Base-by-base conservation (phyloP, 2,113 vertebrate genomes). In the Myotis lucifugus region DNA sequence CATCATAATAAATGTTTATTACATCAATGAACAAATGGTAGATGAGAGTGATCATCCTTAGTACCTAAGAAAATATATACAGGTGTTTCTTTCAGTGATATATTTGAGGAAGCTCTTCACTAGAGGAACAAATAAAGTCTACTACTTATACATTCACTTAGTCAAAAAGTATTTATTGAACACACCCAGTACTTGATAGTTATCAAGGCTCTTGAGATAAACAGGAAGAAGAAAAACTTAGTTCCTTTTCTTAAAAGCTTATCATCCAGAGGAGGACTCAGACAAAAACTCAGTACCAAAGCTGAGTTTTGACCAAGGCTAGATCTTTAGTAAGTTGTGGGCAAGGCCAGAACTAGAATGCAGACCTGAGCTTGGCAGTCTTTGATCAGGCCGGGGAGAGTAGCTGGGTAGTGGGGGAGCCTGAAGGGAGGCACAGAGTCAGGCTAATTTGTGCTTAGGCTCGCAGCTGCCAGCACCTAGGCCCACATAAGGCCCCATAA, bases 221-320 rank as follows among this genome's bases (percentile, higher is more conserved):
- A 90, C 7, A 83, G 32, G 29, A 96, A 77, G 25, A 96, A 77
- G 46, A 86, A 93, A 69, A 78, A 34, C 4, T 27, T 82, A 66
- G 8, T 19, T 85, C 29, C 34, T 78, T 19, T 94, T 84, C 56
- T 84, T 78, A 87, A 86, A 92, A 79, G 42, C 5, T 92, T 85
- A 79, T 25, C 23, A 13, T 69, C 32, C 42, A 87, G 6, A 29
- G 3, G 42, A 94, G 18, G 14, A 89, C 21, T 88, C 77, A 96
- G 50, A 78, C 64, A 93, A 92, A 92, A 59, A 86, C 32, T 11
- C 81, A 88, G 6, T 29, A 83, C 8, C 72, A 92, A 83, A 82
- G 14, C 42, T n/a, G n/a, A n/a, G n/a, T n/a, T 78, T 79, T 84
- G 66, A 17, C 37, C 25, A 72, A 77, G 50, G 29, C n/a, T 9